These are phyloP conservation scores for Oryctes rhinoceros DNA, from an alignment of 1,140 invertebrate genomes.

Conservation along the genomic window DNA sequence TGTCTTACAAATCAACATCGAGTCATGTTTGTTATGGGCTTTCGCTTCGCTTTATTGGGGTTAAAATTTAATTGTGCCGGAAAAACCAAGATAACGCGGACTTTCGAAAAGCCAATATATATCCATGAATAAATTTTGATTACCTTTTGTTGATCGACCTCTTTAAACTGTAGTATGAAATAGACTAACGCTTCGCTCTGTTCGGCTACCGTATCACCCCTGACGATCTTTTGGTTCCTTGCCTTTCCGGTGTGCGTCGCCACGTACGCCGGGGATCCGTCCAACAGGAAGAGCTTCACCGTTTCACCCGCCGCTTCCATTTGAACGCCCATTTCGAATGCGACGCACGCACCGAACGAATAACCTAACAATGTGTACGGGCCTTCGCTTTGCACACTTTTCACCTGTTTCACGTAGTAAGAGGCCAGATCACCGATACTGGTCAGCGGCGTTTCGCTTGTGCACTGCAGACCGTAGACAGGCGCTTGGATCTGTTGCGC, in stretches of 20 bases:
- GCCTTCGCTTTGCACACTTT: slow-evolving; percentile 78
- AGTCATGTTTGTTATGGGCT: too few relatives aligned
- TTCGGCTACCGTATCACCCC: slow-evolving; percentile 62
- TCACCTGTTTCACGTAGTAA: slow-evolving; percentile 83
- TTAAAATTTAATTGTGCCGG: too few relatives aligned
- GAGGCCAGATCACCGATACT: slow-evolving; percentile 78
- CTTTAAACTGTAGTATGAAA: slow-evolving; percentile 83
- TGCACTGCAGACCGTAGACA: slow-evolving; percentile 92
- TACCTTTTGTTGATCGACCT: slow-evolving; percentile 78
- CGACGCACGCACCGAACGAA: slow-evolving; percentile 91
- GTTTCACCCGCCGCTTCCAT: slow-evolving; percentile 75
- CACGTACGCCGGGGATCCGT: slow-evolving; percentile 92
- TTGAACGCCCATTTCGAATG: slow-evolving; percentile 91
- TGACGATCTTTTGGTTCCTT: slow-evolving; percentile 64
- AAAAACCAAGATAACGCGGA: too few relatives aligned
- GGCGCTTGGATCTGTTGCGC: slow-evolving; percentile 75
- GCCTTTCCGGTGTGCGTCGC: slow-evolving; percentile 77
- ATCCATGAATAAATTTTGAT: too few relatives aligned
- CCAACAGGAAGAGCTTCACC: slow-evolving; percentile 80
- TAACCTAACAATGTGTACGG: slow-evolving; percentile 92
- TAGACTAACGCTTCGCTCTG: slow-evolving; percentile 80
- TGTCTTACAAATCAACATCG: too few relatives aligned
- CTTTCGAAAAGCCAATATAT: too few relatives aligned
- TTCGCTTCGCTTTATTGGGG: too few relatives aligned
- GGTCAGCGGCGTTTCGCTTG: slow-evolving; percentile 74